A percentile compares a stretch with the other conserved stretches of the same genome.
Evolutionary conservation across 2,888 invertebrate species (phyloP).

Genomic region (Drosophila niveifrons): DNA sequence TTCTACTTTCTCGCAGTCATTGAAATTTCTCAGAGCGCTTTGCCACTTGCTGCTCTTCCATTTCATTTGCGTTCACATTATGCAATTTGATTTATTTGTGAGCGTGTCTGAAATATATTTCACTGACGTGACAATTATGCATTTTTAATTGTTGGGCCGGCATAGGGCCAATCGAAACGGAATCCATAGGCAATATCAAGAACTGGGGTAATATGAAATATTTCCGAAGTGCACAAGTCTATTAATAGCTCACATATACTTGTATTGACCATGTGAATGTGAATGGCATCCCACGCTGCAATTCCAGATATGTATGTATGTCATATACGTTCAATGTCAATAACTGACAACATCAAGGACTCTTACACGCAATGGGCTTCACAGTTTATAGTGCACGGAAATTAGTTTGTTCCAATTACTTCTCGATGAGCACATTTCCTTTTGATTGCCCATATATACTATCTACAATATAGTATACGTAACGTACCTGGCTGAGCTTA

Average conservation of each 20-base stretch:
- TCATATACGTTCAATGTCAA: constrained; percentile 22
- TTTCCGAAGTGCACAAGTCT: constrained; percentile 30
- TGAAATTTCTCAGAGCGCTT: not conserved
- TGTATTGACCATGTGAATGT: not conserved
- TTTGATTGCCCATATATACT: constrained; percentile 37
- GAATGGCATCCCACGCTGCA: constrained; percentile 9
- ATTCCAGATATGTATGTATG: not conserved
- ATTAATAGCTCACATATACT: constrained; percentile 31
- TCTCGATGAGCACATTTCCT: constrained; percentile 46
- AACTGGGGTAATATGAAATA: constrained; percentile 12
- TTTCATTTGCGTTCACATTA: constrained; percentile 33
- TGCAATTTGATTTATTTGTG: constrained; percentile 53
- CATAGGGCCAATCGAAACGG: not conserved
- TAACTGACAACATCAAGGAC: constrained; percentile 41
- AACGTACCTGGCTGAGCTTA: constrained; percentile 7
- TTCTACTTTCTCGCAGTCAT: constrained; percentile 29
- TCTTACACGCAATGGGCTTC: constrained; percentile 10
- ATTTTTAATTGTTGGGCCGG: constrained; percentile 34
- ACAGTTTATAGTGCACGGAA: constrained; percentile 43
- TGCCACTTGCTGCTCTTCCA: not conserved
- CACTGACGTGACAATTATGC: constrained; percentile 71
- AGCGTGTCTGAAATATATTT: constrained; percentile 45
- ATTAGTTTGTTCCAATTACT: constrained; percentile 58
- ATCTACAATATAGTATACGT: not conserved
- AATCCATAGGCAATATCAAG: constrained; percentile 7